Evolutionary conservation across 2,888 invertebrate genomes (phyloP).

Genomic region (Girardia tigrina): DNA sequence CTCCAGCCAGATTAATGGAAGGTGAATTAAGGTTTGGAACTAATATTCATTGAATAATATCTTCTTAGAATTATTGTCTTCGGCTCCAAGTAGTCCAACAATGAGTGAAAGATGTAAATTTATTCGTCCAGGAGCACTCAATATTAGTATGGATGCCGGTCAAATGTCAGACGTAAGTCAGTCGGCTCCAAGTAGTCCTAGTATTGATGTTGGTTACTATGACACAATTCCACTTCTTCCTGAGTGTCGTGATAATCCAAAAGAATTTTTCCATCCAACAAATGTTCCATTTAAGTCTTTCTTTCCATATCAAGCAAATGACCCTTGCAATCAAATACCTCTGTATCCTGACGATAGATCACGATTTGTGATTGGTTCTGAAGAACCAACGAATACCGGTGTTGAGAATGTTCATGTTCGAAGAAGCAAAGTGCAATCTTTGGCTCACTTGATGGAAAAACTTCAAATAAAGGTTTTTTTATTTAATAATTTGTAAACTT

Average conservation of each 20-base stretch:
- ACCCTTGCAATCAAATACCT: neutral
- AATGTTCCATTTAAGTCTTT: constrained; percentile 18
- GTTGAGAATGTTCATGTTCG: neutral
- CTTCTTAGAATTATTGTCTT: neutral
- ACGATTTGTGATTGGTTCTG: constrained; percentile 1
- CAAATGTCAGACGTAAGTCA: constrained; percentile 4
- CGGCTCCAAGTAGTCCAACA: neutral
- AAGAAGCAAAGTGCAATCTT: neutral
- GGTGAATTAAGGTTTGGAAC: too few species aligned
- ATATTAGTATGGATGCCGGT: neutral
- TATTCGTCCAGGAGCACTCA: neutral
- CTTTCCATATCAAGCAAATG: constrained; percentile 1
- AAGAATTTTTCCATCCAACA: constrained; percentile 15
- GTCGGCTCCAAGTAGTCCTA: neutral
- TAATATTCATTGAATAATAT: neutral
- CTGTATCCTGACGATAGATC: constrained; percentile 5
- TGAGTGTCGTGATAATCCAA: constrained; percentile 14
- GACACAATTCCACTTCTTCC: constrained; percentile 19
- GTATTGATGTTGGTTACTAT: neutral
- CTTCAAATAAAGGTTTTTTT: neutral
- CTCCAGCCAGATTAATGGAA: neutral
- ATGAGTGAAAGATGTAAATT: constrained; percentile 13
- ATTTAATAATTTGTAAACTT: neutral
- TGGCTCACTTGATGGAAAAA: neutral
- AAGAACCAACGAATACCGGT: neutral